Base-by-base conservation (phyloP, 2,888 invertebrate genomes). In the Cerastoderma edule region DNA sequence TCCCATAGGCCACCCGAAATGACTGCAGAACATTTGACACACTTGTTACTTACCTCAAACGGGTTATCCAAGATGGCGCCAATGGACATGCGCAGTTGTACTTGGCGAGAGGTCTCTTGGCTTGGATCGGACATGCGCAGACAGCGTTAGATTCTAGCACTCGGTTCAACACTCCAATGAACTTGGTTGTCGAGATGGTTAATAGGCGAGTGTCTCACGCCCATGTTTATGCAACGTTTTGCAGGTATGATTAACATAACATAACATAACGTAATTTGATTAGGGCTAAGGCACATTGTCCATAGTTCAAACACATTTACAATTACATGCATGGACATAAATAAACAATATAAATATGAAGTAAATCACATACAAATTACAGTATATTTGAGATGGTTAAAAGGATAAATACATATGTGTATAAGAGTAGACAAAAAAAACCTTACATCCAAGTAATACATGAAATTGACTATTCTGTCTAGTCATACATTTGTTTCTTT, bases 91-190 rank as follows among this genome's bases (percentile, higher is more conserved):
- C 60, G 0, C 39, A 60, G 33, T 24, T 60, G 13, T 5, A 27
- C 39, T 33, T 60, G 19, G 60, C 39, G 24, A 22, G 60, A 60
- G 60, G 60, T 13, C 27, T 60, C 8, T 22, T 60, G 10, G n/a
- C 39, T 3, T 60, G 60, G 60, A 60, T 60, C 39, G 22, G 39
- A 10, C 35, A 60, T n/a, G 60, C 60, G 19, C 60, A 39, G 39
- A 60, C 60, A 5, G 39, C 13, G 24, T 8, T 60, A 0, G 39
- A 30, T 24, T 2, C 1, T 5, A 39, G 13, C 10, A 39, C 60
- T 4, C 60, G 39, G 6, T 35, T 6, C 8, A 39, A 60, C 13
- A 39, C 22, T 39, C 60, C 60, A 22, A 60, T 60, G 60, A 24
- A 39, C 27, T 39, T 60, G 4, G 39, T 60, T 27, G 2, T 39